phyloP scores from a whole-genome alignment of 2,888 invertebrate species.

The Cerastis leucographa region DNA sequence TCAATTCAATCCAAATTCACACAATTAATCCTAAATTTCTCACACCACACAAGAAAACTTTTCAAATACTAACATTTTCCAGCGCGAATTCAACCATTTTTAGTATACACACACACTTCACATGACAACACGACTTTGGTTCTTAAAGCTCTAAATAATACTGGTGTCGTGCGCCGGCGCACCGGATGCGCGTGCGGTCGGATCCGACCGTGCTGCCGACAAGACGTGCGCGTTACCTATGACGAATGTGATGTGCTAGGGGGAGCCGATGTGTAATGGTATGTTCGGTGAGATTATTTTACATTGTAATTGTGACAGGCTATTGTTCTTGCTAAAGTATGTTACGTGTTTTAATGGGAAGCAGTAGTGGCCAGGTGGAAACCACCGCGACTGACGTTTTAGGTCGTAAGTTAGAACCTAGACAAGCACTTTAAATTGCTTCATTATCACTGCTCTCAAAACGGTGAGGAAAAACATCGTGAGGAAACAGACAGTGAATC shows the following conservation, averaged over 20 bases:
- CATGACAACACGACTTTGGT: slow-evolving; percentile 64
- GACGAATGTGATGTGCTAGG: slow-evolving; percentile 64
- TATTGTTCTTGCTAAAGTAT: slow-evolving; percentile 24
- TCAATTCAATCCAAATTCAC: slow-evolving; percentile 1
- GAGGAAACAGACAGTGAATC: not conserved
- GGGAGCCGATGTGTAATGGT: not conserved
- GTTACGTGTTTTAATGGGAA: slow-evolving; percentile 15
- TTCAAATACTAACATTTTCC: slow-evolving; percentile 80
- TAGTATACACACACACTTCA: slow-evolving; percentile 54
- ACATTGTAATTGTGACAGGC: slow-evolving; percentile 16
- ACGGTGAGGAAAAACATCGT: not conserved
- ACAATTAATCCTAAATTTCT: not conserved
- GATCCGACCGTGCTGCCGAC: slow-evolving; percentile 74
- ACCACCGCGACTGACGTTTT: not conserved
- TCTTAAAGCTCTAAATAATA: slow-evolving; percentile 69
- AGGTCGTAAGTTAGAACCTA: not conserved
- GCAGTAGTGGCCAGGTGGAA: not conserved
- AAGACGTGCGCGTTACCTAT: slow-evolving; percentile 70
- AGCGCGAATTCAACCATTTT: slow-evolving; percentile 85
- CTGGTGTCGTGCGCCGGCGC: slow-evolving; percentile 64
- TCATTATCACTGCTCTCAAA: not conserved
- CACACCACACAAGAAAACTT: not conserved
- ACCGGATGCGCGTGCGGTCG: slow-evolving; percentile 72
- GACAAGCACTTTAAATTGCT: not conserved
- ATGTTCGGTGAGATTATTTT: slow-evolving; percentile 29